Evolutionary conservation across 2,888 invertebrate species (phyloP), one percentile per base, ranked within the genome.

Genomic region (Oligia latruncula): DNA sequence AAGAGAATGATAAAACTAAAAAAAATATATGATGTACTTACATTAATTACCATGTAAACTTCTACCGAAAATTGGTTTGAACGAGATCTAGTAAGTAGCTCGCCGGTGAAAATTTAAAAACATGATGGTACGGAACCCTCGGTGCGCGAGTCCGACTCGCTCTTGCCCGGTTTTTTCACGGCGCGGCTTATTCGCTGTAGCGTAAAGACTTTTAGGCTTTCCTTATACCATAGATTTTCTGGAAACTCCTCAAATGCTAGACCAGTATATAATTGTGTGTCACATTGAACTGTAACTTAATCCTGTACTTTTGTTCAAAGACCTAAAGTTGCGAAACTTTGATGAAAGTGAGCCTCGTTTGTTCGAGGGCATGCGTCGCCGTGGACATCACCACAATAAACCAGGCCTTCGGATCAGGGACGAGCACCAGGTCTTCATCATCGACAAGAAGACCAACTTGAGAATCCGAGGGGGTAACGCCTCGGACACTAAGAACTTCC

Each of bases 401-500:
- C 65, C 72, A 0, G 15, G 46, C 0, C 78, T 86, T 11, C 71
- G 86, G 0, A 83, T 86, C 40, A 46, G 78, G 9, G 80, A 88
- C 73, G 76, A 86, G 5, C 87, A 90, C 5, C 79, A 86, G 0
- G 17, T 83, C 2, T 86, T 94, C 0, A 80, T 88, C 4, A 72
- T 88, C 0, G 71, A 90, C 3, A 79, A 85, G 15, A 83, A 87
- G 8, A 78, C 72, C 0, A 74, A 80, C 11, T 84, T 93, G 5
- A 89, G 94, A 49, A 94, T 95, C 55, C 89, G 91, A 8, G 94
- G 95, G 0, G 95, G 93, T 0, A 95, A 95, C 70, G 83, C 89
- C 0, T 92, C 94, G 0, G 94, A 95, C 62, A 96, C 94, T 0
- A 88, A 84, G 80, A 96, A 96, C 91, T 95, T 84, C 72, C 97